phyloP scores from a whole-genome alignment of 2,888 invertebrate species.

The Dastarcus helophoroides region DNA sequence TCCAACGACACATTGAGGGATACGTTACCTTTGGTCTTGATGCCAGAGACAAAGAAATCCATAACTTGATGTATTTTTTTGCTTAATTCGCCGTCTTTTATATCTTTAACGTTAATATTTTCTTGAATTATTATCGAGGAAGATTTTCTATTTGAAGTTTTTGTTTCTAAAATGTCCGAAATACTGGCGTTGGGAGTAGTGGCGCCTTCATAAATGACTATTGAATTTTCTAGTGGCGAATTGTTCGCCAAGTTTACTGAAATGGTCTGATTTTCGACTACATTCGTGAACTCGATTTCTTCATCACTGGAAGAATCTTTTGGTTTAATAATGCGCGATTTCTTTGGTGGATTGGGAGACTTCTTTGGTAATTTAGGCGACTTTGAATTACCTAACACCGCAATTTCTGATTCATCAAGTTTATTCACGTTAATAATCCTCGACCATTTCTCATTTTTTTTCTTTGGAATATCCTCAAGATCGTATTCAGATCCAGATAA shows the following conservation, averaged over 20 bases:
- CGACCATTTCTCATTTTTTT: too few relatives aligned
- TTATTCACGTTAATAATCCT: constrained; percentile 19
- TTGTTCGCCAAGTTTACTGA: too few relatives aligned
- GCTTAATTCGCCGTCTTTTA: constrained; percentile 21
- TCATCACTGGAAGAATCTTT: constrained; percentile 3
- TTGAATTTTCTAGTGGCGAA: constrained; percentile 16
- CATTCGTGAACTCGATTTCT: neutral
- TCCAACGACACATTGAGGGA: constrained; percentile 27
- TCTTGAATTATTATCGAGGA: constrained; percentile 30
- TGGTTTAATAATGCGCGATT: neutral
- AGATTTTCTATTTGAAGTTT: constrained; percentile 4
- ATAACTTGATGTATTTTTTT: constrained; percentile 25
- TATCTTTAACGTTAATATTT: constrained; percentile 24
- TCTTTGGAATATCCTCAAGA: constrained; percentile 2
- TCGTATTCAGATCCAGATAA: constrained; percentile 22
- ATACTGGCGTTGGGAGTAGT: neutral
- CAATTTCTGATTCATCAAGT: too few relatives aligned
- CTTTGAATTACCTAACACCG: too few relatives aligned
- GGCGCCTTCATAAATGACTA: too few relatives aligned
- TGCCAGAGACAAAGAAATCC: constrained; percentile 23
- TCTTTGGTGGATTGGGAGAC: too few relatives aligned
- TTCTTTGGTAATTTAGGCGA: too few relatives aligned
- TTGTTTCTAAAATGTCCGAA: neutral
- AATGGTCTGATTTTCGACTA: too few relatives aligned
- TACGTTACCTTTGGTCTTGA: constrained; percentile 23